Evolutionary conservation across 2,888 invertebrate genomes (phyloP).

Genomic region (Cristatella mucedo): DNA sequence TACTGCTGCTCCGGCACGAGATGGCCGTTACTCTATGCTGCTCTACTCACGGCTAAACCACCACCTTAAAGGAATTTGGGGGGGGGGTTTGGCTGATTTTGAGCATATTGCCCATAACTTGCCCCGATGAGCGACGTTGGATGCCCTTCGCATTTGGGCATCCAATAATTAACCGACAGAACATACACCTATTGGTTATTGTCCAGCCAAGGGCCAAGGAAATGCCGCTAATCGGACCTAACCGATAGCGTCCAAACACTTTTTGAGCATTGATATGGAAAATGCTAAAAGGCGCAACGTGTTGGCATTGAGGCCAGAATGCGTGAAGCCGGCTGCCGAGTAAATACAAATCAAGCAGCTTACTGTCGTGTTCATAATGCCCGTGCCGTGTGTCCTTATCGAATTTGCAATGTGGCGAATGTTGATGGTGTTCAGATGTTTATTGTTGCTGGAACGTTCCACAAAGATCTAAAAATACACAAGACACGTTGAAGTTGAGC

Average conservation of each 20-base stretch:
- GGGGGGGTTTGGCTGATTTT: no score
- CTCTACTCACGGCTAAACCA: no score
- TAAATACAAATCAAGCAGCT: slow-evolving; percentile 16
- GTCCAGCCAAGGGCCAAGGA: no score
- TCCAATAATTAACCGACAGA: no score
- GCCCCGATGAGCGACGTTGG: no score
- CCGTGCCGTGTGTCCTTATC: slow-evolving; percentile 84
- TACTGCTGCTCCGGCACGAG: no score
- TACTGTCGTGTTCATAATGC: slow-evolving; percentile 84
- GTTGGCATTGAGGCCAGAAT: neutral
- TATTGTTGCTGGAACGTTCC: slow-evolving; percentile 73
- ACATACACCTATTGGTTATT: no score
- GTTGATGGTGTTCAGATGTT: slow-evolving; percentile 83
- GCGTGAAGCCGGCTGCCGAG: neutral
- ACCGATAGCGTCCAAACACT: neutral
- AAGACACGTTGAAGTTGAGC: neutral
- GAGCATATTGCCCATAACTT: no score
- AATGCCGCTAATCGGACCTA: no score
- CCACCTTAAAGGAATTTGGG: no score
- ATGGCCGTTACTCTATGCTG: no score
- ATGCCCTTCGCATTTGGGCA: no score
- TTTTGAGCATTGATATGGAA: neutral
- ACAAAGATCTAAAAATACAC: slow-evolving; percentile 54
- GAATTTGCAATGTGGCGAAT: slow-evolving; percentile 91
- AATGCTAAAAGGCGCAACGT: neutral